Evolutionary conservation across 2,888 invertebrate species (phyloP).

Genomic region (Molanna angustata): DNA sequence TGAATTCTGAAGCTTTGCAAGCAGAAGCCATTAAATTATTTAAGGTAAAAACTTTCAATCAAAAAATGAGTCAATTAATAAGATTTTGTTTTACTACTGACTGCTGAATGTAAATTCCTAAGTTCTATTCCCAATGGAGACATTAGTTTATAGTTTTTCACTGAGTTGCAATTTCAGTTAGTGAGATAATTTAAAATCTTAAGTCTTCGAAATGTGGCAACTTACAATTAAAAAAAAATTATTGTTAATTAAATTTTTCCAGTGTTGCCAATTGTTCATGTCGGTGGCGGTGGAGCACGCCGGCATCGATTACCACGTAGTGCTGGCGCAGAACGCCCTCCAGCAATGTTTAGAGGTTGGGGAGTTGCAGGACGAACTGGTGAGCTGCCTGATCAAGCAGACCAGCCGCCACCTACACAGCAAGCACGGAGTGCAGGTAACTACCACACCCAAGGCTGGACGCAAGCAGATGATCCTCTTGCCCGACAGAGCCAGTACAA

Average conservation of each 20-base stretch:
- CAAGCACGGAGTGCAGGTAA: constrained; percentile 84
- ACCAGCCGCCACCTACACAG: constrained; percentile 82
- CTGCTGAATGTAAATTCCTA: too few relatives aligned
- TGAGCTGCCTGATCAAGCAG: constrained; percentile 88
- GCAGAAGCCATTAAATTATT: constrained; percentile 91
- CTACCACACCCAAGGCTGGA: constrained; percentile 42
- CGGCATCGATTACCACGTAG: constrained; percentile 96
- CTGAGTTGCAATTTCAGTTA: too few relatives aligned
- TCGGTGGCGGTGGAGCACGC: constrained; percentile 94
- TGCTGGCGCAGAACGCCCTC: constrained; percentile 92
- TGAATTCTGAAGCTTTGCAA: constrained; percentile 85
- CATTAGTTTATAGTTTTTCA: too few relatives aligned
- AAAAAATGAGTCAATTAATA: too few relatives aligned
- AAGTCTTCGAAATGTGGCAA: too few relatives aligned
- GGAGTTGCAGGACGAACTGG: constrained; percentile 91
- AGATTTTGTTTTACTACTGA: too few relatives aligned
- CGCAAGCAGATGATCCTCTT: constrained; percentile 16
- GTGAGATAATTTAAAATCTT: too few relatives aligned
- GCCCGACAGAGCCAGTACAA: constrained; percentile 14
- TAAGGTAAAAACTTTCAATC: constrained; percentile 62
- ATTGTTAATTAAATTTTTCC: constrained; percentile 35
- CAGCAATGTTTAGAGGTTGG: constrained; percentile 87
- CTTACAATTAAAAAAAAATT: too few relatives aligned
- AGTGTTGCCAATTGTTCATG: constrained; percentile 95
- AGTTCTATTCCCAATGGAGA: too few relatives aligned